These are phyloP conservation scores for Hemithea aestivaria DNA, from an alignment of 2,888 invertebrate genomes.

Conservation along the genomic window DNA sequence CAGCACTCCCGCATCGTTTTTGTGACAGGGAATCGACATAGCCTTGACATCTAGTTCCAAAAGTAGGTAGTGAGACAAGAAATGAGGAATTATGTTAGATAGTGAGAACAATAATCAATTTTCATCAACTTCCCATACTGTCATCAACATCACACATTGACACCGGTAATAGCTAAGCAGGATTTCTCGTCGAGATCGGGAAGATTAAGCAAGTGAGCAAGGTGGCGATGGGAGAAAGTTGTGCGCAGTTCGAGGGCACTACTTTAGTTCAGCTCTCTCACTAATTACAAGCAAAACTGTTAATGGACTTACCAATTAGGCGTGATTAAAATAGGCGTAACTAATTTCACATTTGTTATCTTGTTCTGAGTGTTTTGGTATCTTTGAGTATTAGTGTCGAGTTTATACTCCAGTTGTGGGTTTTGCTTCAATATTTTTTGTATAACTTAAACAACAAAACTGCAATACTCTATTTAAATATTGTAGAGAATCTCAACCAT, in stretches of 20 bases:
- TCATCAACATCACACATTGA: background rate
- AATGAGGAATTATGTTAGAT: constrained; percentile 1
- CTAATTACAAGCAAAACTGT: constrained; percentile 11
- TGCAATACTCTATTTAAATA: no score
- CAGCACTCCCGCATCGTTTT: no score
- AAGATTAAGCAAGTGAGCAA: constrained; percentile 18
- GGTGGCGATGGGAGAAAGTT: constrained; percentile 17
- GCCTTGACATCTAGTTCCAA: no score
- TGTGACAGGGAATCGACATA: no score
- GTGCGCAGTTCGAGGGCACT: constrained; percentile 1
- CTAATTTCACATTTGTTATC: background rate
- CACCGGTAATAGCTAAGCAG: constrained; percentile 3
- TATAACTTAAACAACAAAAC: no score
- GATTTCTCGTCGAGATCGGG: constrained; percentile 14
- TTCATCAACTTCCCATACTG: constrained; percentile 4
- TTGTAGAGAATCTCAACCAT: no score
- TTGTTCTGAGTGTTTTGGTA: background rate
- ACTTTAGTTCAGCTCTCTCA: constrained; percentile 5
- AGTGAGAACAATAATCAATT: constrained; percentile 10
- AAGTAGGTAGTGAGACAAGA: no score
- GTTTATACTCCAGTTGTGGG: no score
- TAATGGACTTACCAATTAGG: constrained; percentile 8
- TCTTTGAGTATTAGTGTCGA: no score
- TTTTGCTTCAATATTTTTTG: no score
- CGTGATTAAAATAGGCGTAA: constrained; percentile 1